A percentile compares a stretch with the other conserved stretches of the same genome.
These are phyloP conservation scores for Leptestheria dahalacensis DNA, from an alignment of 1,140 invertebrate species.

Conservation along the genomic window DNA sequence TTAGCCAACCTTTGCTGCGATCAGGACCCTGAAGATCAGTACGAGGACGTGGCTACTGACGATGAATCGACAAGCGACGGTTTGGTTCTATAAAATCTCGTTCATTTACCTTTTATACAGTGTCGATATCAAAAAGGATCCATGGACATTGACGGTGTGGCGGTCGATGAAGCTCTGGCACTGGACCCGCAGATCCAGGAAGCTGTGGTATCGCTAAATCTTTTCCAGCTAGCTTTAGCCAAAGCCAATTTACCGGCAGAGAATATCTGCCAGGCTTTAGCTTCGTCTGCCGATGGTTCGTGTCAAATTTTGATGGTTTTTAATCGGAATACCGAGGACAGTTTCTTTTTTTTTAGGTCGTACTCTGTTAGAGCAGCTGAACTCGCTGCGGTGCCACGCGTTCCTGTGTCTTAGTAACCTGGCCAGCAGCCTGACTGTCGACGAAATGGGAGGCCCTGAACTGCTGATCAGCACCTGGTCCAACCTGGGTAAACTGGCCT, in stretches of 20 bases:
- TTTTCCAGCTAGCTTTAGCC: constrained; percentile 39
- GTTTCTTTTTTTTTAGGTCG: background rate
- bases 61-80: constrained; percentile 8
- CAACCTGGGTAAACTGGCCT: constrained; percentile 35
- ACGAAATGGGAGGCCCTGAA: constrained; percentile 41
- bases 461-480: constrained; percentile 34
- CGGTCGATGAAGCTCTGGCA: background rate
- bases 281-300: constrained; percentile 32
- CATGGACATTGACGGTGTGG: background rate
- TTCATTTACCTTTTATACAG: background rate
- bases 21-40: constrained; percentile 32
- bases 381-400: constrained; percentile 35
- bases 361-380: constrained; percentile 24
- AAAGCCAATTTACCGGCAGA: constrained; percentile 33
- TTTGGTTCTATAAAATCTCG: background rate
- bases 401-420: constrained; percentile 51
- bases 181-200: constrained; percentile 25
- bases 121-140: background rate
- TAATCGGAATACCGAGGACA: background rate
- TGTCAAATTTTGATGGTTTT: constrained; percentile 16
- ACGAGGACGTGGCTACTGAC: constrained; percentile 29
- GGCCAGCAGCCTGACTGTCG: constrained; percentile 37
- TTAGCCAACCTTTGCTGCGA: constrained; percentile 49
- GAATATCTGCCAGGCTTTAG: constrained; percentile 34
- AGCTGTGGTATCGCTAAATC: constrained; percentile 33